A percentile compares a stretch with the other conserved stretches of the same genome.
Conservation (phyloP, 30 jellyfish, hydroid and myxozoan genomes). For the Aurelia sp. region DNA sequence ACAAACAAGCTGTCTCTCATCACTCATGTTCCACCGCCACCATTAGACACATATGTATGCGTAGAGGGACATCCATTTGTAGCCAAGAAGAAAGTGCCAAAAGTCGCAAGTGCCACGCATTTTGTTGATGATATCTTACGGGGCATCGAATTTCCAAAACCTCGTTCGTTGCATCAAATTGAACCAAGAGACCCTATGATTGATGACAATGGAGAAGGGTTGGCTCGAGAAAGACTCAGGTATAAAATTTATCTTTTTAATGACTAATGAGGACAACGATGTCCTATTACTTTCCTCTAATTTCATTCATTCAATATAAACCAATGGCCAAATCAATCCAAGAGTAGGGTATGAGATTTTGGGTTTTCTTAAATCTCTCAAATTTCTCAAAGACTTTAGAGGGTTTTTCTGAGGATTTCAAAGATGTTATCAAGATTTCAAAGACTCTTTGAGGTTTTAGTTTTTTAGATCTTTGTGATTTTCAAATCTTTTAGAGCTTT, state of each 20-base stretch:
- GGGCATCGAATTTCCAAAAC: constrained; percentile 90
- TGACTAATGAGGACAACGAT: too few relatives aligned
- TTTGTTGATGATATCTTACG: constrained; percentile 83
- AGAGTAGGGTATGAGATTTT: too few relatives aligned
- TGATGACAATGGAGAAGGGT: constrained; percentile 79
- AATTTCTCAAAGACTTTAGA: too few relatives aligned
- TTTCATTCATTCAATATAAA: too few relatives aligned
- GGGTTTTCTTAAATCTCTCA: too few relatives aligned
- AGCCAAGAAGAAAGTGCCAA: constrained; percentile 80
- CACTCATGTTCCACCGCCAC: constrained; percentile 94
- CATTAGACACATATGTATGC: constrained; percentile 89
- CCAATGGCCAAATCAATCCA: too few relatives aligned
- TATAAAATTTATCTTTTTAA: background rate
- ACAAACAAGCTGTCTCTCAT: constrained; percentile 81
- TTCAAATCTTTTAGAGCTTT: too few relatives aligned
- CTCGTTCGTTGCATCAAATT: constrained; percentile 58
- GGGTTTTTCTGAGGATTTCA: too few relatives aligned
- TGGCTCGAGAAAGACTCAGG: constrained; percentile 85
- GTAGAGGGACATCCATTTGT: constrained; percentile 94
- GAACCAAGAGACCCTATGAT: constrained; percentile 52
- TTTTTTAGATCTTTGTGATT: too few relatives aligned
- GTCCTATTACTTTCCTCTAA: too few relatives aligned
- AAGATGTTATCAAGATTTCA: too few relatives aligned
- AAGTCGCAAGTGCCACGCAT: constrained; percentile 58
- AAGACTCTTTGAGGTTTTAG: too few relatives aligned